Base-by-base conservation (phyloP, 2,888 invertebrate species). In the Drosophila paranaensis region DNA sequence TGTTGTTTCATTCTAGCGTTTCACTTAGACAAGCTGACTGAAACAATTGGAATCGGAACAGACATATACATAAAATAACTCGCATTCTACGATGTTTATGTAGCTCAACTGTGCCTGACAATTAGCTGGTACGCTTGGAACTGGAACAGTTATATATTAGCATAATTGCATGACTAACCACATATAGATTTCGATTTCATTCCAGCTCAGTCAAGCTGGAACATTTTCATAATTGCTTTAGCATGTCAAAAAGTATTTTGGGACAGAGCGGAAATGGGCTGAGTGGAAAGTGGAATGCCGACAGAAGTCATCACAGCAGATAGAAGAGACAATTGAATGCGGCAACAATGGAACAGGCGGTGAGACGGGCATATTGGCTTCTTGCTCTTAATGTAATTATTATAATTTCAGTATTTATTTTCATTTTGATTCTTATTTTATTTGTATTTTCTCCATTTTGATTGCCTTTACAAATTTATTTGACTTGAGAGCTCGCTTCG, bases 391-490 rank as follows among this genome's bases (percentile, higher is more conserved):
- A 56, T 43, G 35, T n/a, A 9, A 33, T 43, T 35, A 8, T 40
- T n/a, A 33, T 33, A 33, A 33, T 33, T 6, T 25, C 6, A 10
- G 6, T 10, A 39, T 10, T 27, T 53, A n/a, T n/a, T 4, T n/a
- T 42, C 5, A 51, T 16, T 16, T 33, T 25, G 11, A 6, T 43
- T 14, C n/a, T 8, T 30, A n/a, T 11, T 6, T 20, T 27, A 11
- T 27, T 5, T 40, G 5, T 6, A 51, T 20, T 42, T 43, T 2
- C 42, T 76, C 20, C 20, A 20, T 20, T 20, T 20, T 20, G 20
- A 20, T 71, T 48, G 33, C 11, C 5, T 16, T 50, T 13, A 50
- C 50, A 14, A 30, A 60, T 64, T 77, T 60, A 43, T 71, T 42
- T 10, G 13, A 30, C 45, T 16, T 35, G 30, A 33, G 30, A n/a